phyloP scores from a whole-genome alignment of 2,888 invertebrate species.

The Plagodis pulveraria region DNA sequence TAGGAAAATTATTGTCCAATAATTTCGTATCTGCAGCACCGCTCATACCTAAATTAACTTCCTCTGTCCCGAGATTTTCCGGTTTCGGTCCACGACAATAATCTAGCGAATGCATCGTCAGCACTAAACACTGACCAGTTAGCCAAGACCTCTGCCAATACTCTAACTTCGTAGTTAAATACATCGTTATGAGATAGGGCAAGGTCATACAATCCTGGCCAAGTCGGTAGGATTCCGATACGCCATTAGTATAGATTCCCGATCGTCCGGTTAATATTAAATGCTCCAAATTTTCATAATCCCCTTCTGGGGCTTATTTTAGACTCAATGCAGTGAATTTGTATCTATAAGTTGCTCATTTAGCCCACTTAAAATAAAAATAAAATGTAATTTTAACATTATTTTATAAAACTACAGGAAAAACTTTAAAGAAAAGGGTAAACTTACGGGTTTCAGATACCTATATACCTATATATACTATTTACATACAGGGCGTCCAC shows the following conservation, averaged over 20 bases:
- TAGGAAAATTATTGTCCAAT: conserved; percentile 42
- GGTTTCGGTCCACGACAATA: conserved; percentile 61
- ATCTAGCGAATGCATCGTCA: conserved; percentile 65
- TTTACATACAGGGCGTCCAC: too few relatives aligned
- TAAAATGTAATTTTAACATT: too few relatives aligned
- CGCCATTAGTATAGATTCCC: conserved; percentile 66
- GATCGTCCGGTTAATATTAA: conserved; percentile 56
- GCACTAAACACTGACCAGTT: conserved; percentile 47
- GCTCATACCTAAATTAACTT: conserved; percentile 64
- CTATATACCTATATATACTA: too few relatives aligned
- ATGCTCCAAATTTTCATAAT: conserved; percentile 50
- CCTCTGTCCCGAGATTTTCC: conserved; percentile 54
- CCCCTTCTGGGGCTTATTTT: conserved; percentile 6
- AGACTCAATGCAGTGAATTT: conserved; percentile 31
- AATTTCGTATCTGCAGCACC: conserved; percentile 47
- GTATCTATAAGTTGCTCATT: conserved; percentile 12
- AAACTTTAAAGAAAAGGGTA: too few relatives aligned
- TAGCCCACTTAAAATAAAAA: background rate
- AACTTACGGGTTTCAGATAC: too few relatives aligned
- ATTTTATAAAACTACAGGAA: too few relatives aligned
- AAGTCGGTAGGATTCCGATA: conserved; percentile 46
- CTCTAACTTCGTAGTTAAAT: conserved; percentile 11
- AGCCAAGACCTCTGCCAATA: conserved; percentile 32
- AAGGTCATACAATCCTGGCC: conserved; percentile 44
- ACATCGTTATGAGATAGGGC: conserved; percentile 9